Evolutionary conservation across 2,888 invertebrate genomes (phyloP).

Genomic region (Aphidoletes aphidimyza): DNA sequence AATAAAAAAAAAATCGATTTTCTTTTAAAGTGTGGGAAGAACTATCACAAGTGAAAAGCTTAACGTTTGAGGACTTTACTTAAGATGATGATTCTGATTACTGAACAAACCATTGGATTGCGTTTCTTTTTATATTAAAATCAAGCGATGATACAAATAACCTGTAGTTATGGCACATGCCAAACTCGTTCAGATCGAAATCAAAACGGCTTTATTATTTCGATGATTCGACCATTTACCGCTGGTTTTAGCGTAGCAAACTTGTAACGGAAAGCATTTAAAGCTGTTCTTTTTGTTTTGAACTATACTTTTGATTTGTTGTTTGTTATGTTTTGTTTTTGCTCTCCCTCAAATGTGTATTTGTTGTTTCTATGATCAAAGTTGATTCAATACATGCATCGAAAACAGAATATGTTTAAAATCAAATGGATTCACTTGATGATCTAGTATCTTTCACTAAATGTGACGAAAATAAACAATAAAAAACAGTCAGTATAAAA

Average conservation of each 20-base stretch:
- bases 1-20: not conserved
- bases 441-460: not conserved
- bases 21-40: no score
- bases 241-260: not conserved
- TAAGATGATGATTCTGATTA: not conserved
- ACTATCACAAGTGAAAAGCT: no score
- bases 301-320: no score
- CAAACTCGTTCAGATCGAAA: not conserved
- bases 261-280: not conserved
- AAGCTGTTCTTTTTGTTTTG: not conserved
- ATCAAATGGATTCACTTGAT: not conserved
- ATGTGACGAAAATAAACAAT: not conserved
- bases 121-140: conserved; percentile 40
- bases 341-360: not conserved
- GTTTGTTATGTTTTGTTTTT: no score
- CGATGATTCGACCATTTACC: not conserved
- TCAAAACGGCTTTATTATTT: not conserved
- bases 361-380: not conserved
- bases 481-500: not conserved
- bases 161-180: not conserved
- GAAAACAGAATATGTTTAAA: not conserved
- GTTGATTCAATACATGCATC: not conserved
- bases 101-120: not conserved
- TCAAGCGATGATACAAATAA: not conserved
- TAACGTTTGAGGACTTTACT: not conserved